These are phyloP conservation scores for Antrozous pallidus DNA, from an alignment of 2,797 vertebrate genomes.

Conservation along the genomic window DNA sequence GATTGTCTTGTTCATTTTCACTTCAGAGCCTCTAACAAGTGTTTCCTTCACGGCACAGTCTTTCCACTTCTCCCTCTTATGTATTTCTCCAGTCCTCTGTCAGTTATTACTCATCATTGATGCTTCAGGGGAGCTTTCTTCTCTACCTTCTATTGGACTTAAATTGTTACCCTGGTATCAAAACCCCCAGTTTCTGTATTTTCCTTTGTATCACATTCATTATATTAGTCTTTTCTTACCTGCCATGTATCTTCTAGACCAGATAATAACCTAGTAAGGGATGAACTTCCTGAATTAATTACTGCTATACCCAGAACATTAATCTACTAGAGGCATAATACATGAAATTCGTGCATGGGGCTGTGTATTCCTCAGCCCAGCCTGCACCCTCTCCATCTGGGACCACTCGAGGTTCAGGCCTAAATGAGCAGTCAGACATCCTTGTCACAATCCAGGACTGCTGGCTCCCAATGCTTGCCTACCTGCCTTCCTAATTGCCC, in stretches of 20 bases:
- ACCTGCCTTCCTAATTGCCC: too few species aligned
- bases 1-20: neutral
- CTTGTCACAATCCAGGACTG: too few species aligned
- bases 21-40: neutral
- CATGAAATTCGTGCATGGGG: too few species aligned
- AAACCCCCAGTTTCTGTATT: neutral
- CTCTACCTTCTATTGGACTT: neutral
- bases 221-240: neutral
- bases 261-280: neutral
- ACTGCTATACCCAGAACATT: neutral
- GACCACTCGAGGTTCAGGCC: too few species aligned
- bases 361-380: too few species aligned
- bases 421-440: too few species aligned
- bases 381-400: too few species aligned
- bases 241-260: neutral
- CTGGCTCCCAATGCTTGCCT: too few species aligned
- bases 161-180: neutral
- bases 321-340: too few species aligned
- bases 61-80: neutral
- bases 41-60: neutral
- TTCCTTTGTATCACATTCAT: neutral
- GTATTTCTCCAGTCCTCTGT: neutral
- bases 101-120: neutral
- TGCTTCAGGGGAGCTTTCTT: neutral
- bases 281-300: neutral